phyloP scores from a whole-genome alignment of 2,888 invertebrate genomes.

The Cheilosia vulpina region DNA sequence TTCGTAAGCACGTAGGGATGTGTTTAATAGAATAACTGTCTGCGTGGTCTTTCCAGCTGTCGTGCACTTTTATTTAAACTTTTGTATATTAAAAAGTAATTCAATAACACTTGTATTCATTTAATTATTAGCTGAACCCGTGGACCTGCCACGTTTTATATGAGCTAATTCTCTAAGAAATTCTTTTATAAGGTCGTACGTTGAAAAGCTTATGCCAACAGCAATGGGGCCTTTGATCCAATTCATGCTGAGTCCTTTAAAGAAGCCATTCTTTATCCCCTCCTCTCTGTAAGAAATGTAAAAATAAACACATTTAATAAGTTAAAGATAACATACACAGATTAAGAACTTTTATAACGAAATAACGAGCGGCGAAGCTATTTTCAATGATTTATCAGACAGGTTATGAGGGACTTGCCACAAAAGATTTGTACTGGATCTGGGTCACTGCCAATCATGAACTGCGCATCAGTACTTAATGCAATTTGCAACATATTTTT shows the following conservation, averaged over 20 bases:
- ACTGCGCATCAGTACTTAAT: no score
- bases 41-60: not conserved
- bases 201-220: slow-evolving; percentile 97
- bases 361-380: not conserved
- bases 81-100: slow-evolving; percentile 34
- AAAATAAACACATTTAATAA: not conserved
- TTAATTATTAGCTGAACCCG: slow-evolving; percentile 17
- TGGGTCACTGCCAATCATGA: no score
- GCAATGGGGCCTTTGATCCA: slow-evolving; percentile 97
- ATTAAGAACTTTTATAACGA: not conserved
- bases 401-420: no score
- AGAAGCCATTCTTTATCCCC: slow-evolving; percentile 94
- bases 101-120: slow-evolving; percentile 1
- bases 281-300: slow-evolving; percentile 87
- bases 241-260: slow-evolving; percentile 99
- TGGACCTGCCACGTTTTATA: slow-evolving; percentile 80
- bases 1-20: slow-evolving; percentile 14
- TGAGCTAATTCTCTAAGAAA: slow-evolving; percentile 84
- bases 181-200: slow-evolving; percentile 92
- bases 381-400: slow-evolving; percentile 77
- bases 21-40: slow-evolving; percentile 28
- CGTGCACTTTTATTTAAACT: slow-evolving; percentile 30
- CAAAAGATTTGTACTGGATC: no score
- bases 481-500: no score
- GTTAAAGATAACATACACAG: not conserved